These are phyloP conservation scores for Oscheius sp. DNA, from an alignment of 2,888 invertebrate genomes.

Conservation along the genomic window DNA sequence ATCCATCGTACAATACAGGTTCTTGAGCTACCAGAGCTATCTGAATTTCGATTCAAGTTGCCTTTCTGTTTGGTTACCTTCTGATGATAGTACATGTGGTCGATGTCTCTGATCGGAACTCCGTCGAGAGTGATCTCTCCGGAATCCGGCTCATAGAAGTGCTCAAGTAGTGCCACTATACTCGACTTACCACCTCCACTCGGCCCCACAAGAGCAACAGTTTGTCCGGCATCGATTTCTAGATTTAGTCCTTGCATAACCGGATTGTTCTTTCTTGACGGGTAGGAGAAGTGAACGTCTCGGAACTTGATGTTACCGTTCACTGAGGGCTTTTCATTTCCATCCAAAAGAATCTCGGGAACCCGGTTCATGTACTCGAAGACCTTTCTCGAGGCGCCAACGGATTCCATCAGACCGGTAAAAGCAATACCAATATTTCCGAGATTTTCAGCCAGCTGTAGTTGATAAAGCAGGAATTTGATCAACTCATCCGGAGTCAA, in stretches of 20 bases:
- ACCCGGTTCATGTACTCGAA: conserved; percentile 73
- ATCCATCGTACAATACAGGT: conserved; percentile 69
- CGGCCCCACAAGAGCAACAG: conserved; percentile 76
- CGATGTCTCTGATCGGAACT: conserved; percentile 71
- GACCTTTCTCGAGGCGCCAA: conserved; percentile 75
- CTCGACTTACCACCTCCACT: conserved; percentile 76
- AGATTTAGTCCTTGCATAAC: conserved; percentile 79
- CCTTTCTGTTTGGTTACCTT: conserved; percentile 64
- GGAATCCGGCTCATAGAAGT: conserved; percentile 74
- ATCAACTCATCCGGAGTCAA: conserved; percentile 71
- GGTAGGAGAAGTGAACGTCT: conserved; percentile 85
- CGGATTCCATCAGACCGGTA: conserved; percentile 75
- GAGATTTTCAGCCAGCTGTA: conserved; percentile 74
- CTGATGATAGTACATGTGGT: conserved; percentile 74
- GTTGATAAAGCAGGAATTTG: conserved; percentile 75
- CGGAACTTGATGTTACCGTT: conserved; percentile 82
- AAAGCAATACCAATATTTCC: conserved; percentile 73
- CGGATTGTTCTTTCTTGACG: conserved; percentile 82
- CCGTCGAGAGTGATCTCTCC: conserved; percentile 75
- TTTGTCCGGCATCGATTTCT: conserved; percentile 74
- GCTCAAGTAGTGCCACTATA: conserved; percentile 75
- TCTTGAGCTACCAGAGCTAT: conserved; percentile 68
- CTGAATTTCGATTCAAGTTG: conserved; percentile 28
- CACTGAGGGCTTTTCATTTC: conserved; percentile 46
- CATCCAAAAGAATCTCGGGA: conserved; percentile 47